Percentiles rank a stretch among this genome's conserved stretches.
Evolutionary conservation across 2,888 invertebrate species (phyloP).

Genomic region (Parnassius glacialis): DNA sequence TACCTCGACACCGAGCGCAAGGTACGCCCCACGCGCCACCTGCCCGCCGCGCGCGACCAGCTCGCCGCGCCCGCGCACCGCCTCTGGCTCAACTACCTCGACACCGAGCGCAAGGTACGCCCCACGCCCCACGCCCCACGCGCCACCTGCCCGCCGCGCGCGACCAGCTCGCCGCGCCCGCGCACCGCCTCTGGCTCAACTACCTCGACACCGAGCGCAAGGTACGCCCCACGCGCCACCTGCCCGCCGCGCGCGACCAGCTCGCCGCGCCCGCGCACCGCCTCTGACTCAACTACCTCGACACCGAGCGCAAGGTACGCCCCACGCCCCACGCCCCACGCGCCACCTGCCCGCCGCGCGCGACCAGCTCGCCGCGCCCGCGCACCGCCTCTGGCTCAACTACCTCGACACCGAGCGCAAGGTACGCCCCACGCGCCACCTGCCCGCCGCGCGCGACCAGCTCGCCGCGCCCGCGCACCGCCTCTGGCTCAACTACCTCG

Average conservation of each 20-base stretch:
- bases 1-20: constrained; percentile 95
- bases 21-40: constrained; percentile 83
- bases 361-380: constrained; percentile 92
- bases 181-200: constrained; percentile 93
- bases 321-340: constrained; percentile 42
- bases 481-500: constrained; percentile 95
- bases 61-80: constrained; percentile 92
- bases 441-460: constrained; percentile 88
- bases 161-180: constrained; percentile 92
- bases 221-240: constrained; percentile 83
- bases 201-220: constrained; percentile 95
- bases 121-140: constrained; percentile 42
- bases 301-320: constrained; percentile 87
- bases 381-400: constrained; percentile 93
- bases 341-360: constrained; percentile 90
- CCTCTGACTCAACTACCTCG: constrained; percentile 95
- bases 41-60: constrained; percentile 88
- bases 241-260: constrained; percentile 88
- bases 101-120: constrained; percentile 87
- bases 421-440: constrained; percentile 83
- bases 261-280: constrained; percentile 92
- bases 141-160: constrained; percentile 90
- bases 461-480: constrained; percentile 92
- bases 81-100: constrained; percentile 95
- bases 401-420: constrained; percentile 95